Evolutionary conservation across 2,113 vertebrate genomes (phyloP).

Genomic region (Corythaeola cristata): DNA sequence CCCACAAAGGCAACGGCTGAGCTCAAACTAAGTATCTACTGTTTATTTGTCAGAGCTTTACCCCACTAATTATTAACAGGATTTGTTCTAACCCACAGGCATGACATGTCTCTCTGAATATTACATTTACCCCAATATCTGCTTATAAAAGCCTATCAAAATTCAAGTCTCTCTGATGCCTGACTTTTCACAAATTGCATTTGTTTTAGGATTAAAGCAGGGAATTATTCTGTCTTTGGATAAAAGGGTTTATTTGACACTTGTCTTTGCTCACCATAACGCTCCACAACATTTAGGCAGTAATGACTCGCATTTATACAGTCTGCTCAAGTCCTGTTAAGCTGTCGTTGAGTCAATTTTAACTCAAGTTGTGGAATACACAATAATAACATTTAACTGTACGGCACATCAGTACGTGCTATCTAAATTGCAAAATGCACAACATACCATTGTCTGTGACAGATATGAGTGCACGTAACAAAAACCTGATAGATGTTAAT

Average conservation of each 20-base stretch:
- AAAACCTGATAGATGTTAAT: background rate
- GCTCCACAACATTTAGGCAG: background rate
- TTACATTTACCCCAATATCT: background rate
- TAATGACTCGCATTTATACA: constrained; percentile 20
- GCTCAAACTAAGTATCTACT: background rate
- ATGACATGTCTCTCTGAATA: background rate
- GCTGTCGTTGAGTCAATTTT: background rate
- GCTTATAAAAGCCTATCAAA: background rate
- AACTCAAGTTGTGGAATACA: background rate
- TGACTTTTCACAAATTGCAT: constrained; percentile 18
- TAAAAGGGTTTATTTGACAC: constrained; percentile 43
- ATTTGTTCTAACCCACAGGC: background rate
- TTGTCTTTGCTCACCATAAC: background rate
- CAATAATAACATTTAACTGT: background rate
- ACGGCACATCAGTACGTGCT: background rate
- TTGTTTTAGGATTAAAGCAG: constrained; percentile 35
- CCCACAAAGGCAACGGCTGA: background rate
- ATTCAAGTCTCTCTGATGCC: background rate
- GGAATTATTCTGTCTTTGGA: constrained; percentile 24
- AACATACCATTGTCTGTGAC: background rate
- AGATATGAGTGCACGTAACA: background rate
- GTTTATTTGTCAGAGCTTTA: background rate
- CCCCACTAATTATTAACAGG: background rate
- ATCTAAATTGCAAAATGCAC: background rate
- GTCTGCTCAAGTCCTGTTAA: background rate